Percentiles rank a stretch among this genome's conserved stretches.
These are phyloP conservation scores for Desoria tigrina DNA, from an alignment of 2,888 invertebrate species.

Conservation along the genomic window DNA sequence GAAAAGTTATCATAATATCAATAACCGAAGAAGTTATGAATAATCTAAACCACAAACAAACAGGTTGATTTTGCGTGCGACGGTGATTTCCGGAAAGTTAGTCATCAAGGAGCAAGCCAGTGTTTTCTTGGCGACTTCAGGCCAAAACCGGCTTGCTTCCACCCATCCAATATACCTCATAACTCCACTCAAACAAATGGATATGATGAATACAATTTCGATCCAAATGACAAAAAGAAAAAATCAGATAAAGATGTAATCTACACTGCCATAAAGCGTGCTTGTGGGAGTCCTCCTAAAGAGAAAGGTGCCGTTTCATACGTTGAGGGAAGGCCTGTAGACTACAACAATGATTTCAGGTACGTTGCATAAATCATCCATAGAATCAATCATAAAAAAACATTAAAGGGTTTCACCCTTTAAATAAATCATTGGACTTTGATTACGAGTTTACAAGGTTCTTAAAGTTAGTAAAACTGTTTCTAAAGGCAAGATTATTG, in stretches of 20 bases:
- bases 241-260: constrained; percentile 20
- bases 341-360: constrained; percentile 63
- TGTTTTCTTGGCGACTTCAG: constrained; percentile 81
- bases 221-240: constrained; percentile 20
- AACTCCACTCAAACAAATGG: constrained; percentile 23
- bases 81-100: constrained; percentile 47
- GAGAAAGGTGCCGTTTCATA: constrained; percentile 74
- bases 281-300: constrained; percentile 70
- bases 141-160: constrained; percentile 70
- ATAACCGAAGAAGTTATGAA: too few species aligned
- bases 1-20: too few species aligned
- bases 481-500: too few species aligned
- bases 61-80: constrained; percentile 51
- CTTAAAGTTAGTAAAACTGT: too few species aligned
- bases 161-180: constrained; percentile 44
- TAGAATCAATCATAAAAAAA: constrained; percentile 4
- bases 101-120: constrained; percentile 54
- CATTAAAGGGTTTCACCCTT: background rate
- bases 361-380: constrained; percentile 9
- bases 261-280: constrained; percentile 53
- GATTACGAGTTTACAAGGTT: background rate
- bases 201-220: too few species aligned
- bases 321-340: constrained; percentile 69
- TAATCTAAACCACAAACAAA: too few species aligned
- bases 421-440: too few species aligned